Evolutionary conservation across 2,888 invertebrate species (phyloP), one percentile per base, ranked within the genome.

Genomic region (Plagiodera versicolora): DNA sequence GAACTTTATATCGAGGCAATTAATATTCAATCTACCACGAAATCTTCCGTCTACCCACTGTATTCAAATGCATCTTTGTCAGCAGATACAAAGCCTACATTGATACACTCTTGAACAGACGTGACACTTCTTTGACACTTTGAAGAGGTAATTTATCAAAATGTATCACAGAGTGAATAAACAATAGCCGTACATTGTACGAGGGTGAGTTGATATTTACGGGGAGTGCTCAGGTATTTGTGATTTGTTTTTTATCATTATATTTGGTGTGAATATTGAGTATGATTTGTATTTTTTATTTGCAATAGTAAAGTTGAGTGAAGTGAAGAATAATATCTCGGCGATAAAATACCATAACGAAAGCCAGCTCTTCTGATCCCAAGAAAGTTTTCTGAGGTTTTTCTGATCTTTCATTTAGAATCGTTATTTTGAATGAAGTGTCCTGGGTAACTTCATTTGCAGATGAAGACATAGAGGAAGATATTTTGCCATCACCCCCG

Each of bases 101-200:
- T 71, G 71, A 71, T 72, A 69, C 62, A 66, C 67, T 68, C 69
- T 58, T 56, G 61, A 71, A 68, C 65, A 70, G 66, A 11, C 60
- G 71, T 73, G 77, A 75, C 75, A 76, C 72, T 74, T 73, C 71
- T 74, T 72, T 75, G 76, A 76, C 75, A 75, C 69, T 71, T 72
- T 73, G 70, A 72, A 75, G 74, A 74, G 70, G 73, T 73, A 65
- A 74, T 74, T 72, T 74, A 74, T 74, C 74, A 73, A 65, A 60
- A 66, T 58, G 65, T 63, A 64, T 67, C 69, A 63, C 60, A 60
- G 65, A 55, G 62, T 52, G 65, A 63, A 65, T 62, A 61, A 53
- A 65, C 61, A 65, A 63, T 58, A 46, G 20, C 20, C 45, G 61
- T 56, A 57, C 50, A 58, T 53, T 32, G 19, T 30, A 52, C 60